phyloP scores from a whole-genome alignment of 2,888 invertebrate genomes.

The Ellobium chinense region DNA sequence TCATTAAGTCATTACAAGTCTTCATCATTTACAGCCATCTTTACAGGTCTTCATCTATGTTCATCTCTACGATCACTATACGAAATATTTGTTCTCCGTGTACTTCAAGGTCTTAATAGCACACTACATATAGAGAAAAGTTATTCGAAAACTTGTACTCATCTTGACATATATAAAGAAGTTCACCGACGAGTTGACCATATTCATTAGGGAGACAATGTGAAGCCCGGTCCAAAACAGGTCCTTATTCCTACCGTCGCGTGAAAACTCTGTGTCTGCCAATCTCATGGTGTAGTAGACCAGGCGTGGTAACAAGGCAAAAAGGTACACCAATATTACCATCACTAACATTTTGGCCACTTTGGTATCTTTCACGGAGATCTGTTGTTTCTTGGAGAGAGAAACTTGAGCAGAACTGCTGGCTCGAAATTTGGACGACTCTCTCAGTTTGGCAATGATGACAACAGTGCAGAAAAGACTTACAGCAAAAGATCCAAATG shows the following conservation, averaged over 20 bases:
- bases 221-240: neutral
- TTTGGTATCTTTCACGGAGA: neutral
- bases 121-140: too few species aligned
- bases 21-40: too few species aligned
- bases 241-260: neutral
- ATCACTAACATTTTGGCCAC: neutral
- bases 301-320: neutral
- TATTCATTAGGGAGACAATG: neutral
- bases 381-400: neutral
- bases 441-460: neutral
- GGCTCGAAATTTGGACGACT: neutral
- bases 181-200: neutral
- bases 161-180: neutral
- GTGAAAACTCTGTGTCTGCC: neutral
- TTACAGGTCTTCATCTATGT: too few species aligned
- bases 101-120: too few species aligned
- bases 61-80: too few species aligned
- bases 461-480: neutral
- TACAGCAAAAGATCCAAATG: neutral
- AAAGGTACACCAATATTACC: neutral
- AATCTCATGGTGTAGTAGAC: neutral
- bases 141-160: too few species aligned
- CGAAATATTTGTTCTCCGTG: too few species aligned
- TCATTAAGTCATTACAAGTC: too few species aligned
- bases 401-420: neutral